A percentile compares a stretch with the other conserved stretches of the same genome.
Conservation (phyloP, 2,888 invertebrate species). For the Agrenia bidenticulata region DNA sequence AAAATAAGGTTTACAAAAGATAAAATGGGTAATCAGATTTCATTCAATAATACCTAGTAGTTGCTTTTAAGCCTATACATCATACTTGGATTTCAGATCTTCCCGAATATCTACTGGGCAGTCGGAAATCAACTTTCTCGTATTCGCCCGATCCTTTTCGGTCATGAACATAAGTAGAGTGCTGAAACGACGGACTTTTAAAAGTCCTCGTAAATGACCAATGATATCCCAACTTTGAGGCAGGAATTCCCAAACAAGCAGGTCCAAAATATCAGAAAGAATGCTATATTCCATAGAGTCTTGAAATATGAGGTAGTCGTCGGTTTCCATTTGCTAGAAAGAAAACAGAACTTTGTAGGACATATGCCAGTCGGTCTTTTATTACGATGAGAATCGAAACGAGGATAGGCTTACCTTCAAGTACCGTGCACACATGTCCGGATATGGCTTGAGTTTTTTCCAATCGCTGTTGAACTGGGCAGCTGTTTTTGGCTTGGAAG, state of each 20-base stretch:
- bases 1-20: too few relatives aligned
- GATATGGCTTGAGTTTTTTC: conserved; percentile 62
- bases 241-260: conserved; percentile 60
- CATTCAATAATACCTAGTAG: too few relatives aligned
- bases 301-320: conserved; percentile 62
- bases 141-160: conserved; percentile 64
- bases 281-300: conserved; percentile 68
- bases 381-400: neutral
- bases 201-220: conserved; percentile 61
- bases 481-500: conserved; percentile 63
- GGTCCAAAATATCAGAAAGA: conserved; percentile 64
- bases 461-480: conserved; percentile 68
- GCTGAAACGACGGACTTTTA: conserved; percentile 66
- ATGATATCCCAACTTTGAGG: conserved; percentile 58
- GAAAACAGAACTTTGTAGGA: neutral
- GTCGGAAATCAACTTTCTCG: conserved; percentile 43
- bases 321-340: conserved; percentile 65
- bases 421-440: conserved; percentile 63
- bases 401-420: conserved; percentile 61
- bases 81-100: conserved; percentile 22
- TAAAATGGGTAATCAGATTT: too few relatives aligned
- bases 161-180: conserved; percentile 67
- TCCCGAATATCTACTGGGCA: conserved; percentile 30
- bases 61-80: too few relatives aligned
- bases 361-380: neutral